These are phyloP conservation scores for Mastigias papua DNA, from an alignment of 30 jellyfish, hydroid and myxozoan genomes.

Conservation along the genomic window DNA sequence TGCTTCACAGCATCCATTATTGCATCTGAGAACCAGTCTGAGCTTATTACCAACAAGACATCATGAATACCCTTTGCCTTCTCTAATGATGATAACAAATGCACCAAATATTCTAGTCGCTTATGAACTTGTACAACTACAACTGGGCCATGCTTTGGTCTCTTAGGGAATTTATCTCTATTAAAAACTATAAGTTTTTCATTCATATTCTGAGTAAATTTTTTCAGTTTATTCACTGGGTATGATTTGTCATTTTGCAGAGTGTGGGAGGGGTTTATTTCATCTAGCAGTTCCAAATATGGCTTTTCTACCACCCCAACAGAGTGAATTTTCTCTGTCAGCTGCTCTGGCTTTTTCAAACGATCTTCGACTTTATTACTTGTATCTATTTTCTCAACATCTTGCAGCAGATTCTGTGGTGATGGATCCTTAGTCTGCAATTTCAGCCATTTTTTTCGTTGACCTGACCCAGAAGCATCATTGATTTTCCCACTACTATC, in stretches of 20 bases:
- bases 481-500: constrained; percentile 8
- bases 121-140: constrained; percentile 94
- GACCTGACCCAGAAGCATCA: constrained; percentile 45
- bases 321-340: not conserved
- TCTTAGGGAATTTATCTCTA: constrained; percentile 48
- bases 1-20: constrained; percentile 78
- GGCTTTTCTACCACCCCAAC: not conserved
- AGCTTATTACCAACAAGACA: constrained; percentile 81
- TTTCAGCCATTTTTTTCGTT: not conserved
- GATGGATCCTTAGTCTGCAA: not conserved
- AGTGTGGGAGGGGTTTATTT: constrained; percentile 57
- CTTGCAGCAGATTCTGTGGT: not conserved
- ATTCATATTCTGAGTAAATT: constrained; percentile 66
- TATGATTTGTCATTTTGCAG: constrained; percentile 48
- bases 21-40: constrained; percentile 87
- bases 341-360: not conserved
- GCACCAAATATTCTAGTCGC: constrained; percentile 84
- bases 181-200: constrained; percentile 72
- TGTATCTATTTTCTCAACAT: not conserved
- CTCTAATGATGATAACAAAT: constrained; percentile 81
- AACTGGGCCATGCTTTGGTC: constrained; percentile 77
- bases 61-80: constrained; percentile 81
- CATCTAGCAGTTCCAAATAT: constrained; percentile 44
- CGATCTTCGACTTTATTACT: not conserved
- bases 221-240: constrained; percentile 59